Conservation (phyloP, 2,797 vertebrate species). For the Lithobates pipiens region DNA sequence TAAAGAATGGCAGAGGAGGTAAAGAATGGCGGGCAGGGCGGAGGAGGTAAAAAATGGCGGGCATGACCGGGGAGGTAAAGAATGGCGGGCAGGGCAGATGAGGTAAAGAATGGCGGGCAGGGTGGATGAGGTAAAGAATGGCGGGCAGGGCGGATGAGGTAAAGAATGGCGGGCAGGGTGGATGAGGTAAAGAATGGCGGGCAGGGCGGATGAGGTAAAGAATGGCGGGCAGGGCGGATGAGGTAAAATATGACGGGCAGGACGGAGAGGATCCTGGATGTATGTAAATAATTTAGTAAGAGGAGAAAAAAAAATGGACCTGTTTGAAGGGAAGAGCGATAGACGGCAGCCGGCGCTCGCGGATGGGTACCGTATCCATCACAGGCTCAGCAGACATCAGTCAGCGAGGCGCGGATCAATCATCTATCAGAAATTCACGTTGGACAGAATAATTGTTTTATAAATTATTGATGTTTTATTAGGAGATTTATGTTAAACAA, state of each 20-base stretch:
- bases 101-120: neutral
- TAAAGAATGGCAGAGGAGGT: neutral
- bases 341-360: slow-evolving; percentile 30
- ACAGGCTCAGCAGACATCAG: slow-evolving; percentile 51
- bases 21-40: neutral
- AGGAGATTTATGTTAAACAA: slow-evolving; percentile 62
- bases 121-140: neutral
- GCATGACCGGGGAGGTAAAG: neutral
- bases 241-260: neutral
- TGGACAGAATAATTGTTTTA: slow-evolving; percentile 63
- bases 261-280: slow-evolving; percentile 33
- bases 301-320: slow-evolving; percentile 12
- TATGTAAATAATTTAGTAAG: slow-evolving; percentile 58
- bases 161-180: neutral
- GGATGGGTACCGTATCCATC: slow-evolving; percentile 52
- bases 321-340: slow-evolving; percentile 54
- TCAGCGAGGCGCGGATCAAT: slow-evolving; percentile 50
- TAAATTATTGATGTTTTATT: slow-evolving; percentile 64
- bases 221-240: too few relatives aligned
- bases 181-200: neutral
- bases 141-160: too few relatives aligned
- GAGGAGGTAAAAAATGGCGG: too few relatives aligned
- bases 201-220: neutral
- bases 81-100: too few relatives aligned
- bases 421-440: slow-evolving; percentile 61